Evolutionary conservation across 2,888 invertebrate genomes (phyloP).

Genomic region (Drosophila anomelani): DNA sequence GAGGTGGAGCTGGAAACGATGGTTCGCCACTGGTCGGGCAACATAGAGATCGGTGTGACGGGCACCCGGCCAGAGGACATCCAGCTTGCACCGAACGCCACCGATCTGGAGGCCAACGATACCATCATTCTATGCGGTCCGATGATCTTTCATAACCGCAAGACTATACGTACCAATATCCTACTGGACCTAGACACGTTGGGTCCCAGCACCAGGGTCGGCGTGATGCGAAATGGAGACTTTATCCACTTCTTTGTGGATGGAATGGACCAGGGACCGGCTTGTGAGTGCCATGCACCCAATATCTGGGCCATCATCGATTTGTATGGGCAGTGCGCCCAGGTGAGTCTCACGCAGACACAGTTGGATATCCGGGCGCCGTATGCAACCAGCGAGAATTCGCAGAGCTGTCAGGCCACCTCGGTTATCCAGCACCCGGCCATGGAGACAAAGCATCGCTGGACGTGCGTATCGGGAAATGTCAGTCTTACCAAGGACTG

Average conservation of each 20-base stretch:
- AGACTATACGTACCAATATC: constrained; percentile 93
- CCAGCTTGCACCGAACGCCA: constrained; percentile 94
- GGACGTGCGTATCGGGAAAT: constrained; percentile 84
- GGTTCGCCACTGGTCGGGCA: constrained; percentile 97
- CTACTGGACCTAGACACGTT: constrained; percentile 93
- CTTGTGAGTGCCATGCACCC: constrained; percentile 91
- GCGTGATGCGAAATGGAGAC: constrained; percentile 94
- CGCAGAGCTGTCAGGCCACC: constrained; percentile 86
- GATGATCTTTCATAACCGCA: constrained; percentile 95
- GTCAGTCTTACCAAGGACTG: constrained; percentile 84
- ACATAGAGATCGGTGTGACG: constrained; percentile 94
- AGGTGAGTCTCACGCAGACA: constrained; percentile 87
- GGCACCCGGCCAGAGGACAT: constrained; percentile 95
- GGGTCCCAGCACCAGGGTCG: constrained; percentile 91
- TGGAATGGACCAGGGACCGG: constrained; percentile 94
- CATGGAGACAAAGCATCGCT: constrained; percentile 84
- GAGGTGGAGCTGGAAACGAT: constrained; percentile 95
- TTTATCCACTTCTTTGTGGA: constrained; percentile 94
- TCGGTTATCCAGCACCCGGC: constrained; percentile 86
- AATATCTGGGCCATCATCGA: constrained; percentile 97
- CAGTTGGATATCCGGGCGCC: constrained; percentile 82
- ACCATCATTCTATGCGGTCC: constrained; percentile 97
- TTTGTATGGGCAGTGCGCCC: constrained; percentile 97
- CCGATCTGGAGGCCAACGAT: constrained; percentile 95
- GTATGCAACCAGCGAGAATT: constrained; percentile 85